Base-by-base conservation (phyloP, 2,113 vertebrate genomes). In the Xerus inauris region DNA sequence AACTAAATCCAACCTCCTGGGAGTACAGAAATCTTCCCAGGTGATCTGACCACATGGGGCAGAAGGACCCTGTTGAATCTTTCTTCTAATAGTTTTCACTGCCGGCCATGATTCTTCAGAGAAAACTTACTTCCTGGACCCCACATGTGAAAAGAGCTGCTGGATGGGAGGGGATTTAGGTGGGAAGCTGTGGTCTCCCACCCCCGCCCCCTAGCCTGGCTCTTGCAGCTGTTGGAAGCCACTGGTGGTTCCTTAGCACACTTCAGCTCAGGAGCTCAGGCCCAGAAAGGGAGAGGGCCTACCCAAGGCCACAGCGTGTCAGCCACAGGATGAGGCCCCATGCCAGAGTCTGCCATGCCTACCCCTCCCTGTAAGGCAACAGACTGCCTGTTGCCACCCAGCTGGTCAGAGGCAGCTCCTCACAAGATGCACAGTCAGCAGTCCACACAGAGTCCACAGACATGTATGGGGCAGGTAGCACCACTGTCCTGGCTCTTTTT, bases 401-500 rank as follows among this genome's bases (percentile, higher is more conserved):
- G 10, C 30, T 13, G 71, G 51, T 24, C 12, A 1, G 62, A 8
- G 8, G 24, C 47, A 11, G 71, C 62, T 24, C 59, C 69, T 42
- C 75, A 14, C 28, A n/a, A 79, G 26, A n/a, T 7, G 24, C 19
- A 35, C 65, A 71, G 40, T 24, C 0, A 0, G 13, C 51, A 17
- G 1, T 4, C 49, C 49, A 51, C 49, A 51, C 49, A 51, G 24
- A 28, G 38, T 3, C 49, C 51, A 40, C 38, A 32, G 69, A 7
- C 8, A 0, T 2, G 2, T 14, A 6, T 1, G 8, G 42, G 57
- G 13, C 54, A n/a, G 47, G n/a, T 1, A 3, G 22, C 3, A 22
- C 22, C 54, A 2, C 54, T 1, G 12, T 75, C 92, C 45, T 20
- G 13, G 42, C 1, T 62, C 62, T 13, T 38, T 49, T n/a, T n/a